Evolutionary conservation across 2,888 invertebrate species (phyloP).

Genomic region (Hedychridium roseum): DNA sequence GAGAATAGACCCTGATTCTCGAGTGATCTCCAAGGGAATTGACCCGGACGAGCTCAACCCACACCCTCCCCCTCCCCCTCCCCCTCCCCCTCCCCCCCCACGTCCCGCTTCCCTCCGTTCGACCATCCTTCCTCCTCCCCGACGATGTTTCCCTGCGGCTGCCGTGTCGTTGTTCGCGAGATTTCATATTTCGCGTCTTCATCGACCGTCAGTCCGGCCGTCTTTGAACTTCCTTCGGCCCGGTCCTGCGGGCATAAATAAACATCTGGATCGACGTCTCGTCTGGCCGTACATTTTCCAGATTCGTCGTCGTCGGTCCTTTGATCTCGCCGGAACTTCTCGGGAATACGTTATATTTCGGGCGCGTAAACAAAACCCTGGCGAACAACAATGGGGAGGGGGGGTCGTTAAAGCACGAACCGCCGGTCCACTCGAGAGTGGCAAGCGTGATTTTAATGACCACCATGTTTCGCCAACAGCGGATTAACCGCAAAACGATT

Average conservation of each 20-base stretch:
- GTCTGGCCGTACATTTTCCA: slow-evolving; percentile 11
- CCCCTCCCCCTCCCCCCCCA: background rate
- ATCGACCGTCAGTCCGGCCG: background rate
- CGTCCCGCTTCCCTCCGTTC: no score
- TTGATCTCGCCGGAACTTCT: slow-evolving; percentile 16
- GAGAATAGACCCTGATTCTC: slow-evolving; percentile 58
- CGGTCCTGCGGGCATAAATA: background rate
- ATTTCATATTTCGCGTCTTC: slow-evolving; percentile 33
- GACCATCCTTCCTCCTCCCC: no score
- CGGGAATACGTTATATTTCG: no score
- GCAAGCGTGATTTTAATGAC: slow-evolving; percentile 51
- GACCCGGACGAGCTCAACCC: slow-evolving; percentile 30
- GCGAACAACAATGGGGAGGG: background rate
- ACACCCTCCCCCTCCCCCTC: slow-evolving; percentile 6
- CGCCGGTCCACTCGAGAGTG: slow-evolving; percentile 28
- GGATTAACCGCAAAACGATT: slow-evolving; percentile 45
- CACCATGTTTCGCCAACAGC: slow-evolving; percentile 55
- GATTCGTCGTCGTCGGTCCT: slow-evolving; percentile 10
- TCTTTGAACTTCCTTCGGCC: slow-evolving; percentile 22
- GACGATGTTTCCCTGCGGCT: no score
- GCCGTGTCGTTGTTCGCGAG: no score
- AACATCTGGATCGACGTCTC: background rate
- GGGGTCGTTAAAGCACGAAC: no score
- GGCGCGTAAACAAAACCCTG: background rate
- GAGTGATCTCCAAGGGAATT: slow-evolving; percentile 49